A percentile compares a stretch with the other conserved stretches of the same genome.
Conservation (phyloP, 2,888 invertebrate genomes). For the Callyntrura sp. region DNA sequence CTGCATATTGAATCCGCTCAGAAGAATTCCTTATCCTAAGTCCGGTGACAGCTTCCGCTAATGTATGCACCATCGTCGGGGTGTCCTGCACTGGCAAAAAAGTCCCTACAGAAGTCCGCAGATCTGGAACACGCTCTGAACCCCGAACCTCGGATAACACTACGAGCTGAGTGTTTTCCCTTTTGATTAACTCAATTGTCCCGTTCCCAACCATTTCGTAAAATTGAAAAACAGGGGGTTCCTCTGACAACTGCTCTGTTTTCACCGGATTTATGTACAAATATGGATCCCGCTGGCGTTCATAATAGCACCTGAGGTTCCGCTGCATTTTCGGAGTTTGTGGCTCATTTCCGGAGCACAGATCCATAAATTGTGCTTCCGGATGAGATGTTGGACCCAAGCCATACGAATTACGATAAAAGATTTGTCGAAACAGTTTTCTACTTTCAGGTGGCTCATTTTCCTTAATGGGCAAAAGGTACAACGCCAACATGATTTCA, state of each 20-base stretch:
- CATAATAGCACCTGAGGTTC: conserved; percentile 19
- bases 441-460: too few species aligned
- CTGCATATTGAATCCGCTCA: background rate
- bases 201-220: conserved; percentile 24
- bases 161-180: too few species aligned
- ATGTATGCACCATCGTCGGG: background rate
- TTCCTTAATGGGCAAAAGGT: too few species aligned
- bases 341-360: background rate
- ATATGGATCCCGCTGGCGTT: conserved; percentile 10
- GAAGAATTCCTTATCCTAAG: background rate
- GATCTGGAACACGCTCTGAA: too few species aligned
- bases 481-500: too few species aligned
- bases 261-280: conserved; percentile 46
- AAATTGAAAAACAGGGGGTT: conserved; percentile 47
- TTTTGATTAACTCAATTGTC: conserved; percentile 25
- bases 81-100: too few species aligned
- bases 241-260: conserved; percentile 33
- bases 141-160: too few species aligned
- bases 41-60: background rate
- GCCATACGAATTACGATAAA: too few species aligned
- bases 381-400: too few species aligned
- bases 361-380: background rate
- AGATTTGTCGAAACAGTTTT: too few species aligned
- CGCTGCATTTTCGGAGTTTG: conserved; percentile 14
- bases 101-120: too few species aligned